Base-by-base conservation (phyloP, 2,113 vertebrate species). In the Petromus typicus region DNA sequence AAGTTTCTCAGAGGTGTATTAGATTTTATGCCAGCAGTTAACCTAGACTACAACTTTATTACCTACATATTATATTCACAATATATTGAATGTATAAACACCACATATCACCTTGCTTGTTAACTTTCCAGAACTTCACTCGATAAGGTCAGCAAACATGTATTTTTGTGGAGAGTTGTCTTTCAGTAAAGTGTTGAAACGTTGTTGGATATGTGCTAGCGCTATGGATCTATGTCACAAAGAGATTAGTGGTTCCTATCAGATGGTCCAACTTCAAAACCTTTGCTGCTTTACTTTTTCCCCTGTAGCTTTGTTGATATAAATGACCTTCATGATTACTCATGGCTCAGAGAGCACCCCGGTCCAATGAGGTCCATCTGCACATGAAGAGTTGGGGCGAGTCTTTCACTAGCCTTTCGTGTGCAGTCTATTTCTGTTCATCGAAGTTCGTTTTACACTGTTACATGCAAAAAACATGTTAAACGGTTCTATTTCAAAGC, bases 401-500 rank as follows among this genome's bases (percentile, higher is more conserved):
- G 66, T 54, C 45, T 37, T 93, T 90, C 57, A 59, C 32, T 34
- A 90, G 7, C 2, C 78, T 96, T 96, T 97, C 67, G 97, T 90
- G 56, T 95, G 30, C 23, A 59, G 81, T 75, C 78, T 91, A 85
- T 84, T 95, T 95, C 85, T 97, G 71, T 75, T 88, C 86, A 93
- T 95, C 90, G 92, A 84, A 95, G 81, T 89, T 95, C 85, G 73
- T 67, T 93, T 94, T 86, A 91, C 34, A 71, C 20, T 95, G 27
- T 95, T 91, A 75, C 61, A 75, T 95, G 86, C 86, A 97, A 96
- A 96, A 95, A 82, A 78, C 34, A 82, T 83, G 66, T 94, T 69
- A 95, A 90, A 80, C 66, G 92, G 61, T 17, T 95, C 32, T 89
- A 45, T 73, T 97, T 95, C 88, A 97, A 96, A 96, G 89, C 34